Evolutionary conservation across 2,888 invertebrate genomes (phyloP).

Genomic region (Coleophora flavipennella): DNA sequence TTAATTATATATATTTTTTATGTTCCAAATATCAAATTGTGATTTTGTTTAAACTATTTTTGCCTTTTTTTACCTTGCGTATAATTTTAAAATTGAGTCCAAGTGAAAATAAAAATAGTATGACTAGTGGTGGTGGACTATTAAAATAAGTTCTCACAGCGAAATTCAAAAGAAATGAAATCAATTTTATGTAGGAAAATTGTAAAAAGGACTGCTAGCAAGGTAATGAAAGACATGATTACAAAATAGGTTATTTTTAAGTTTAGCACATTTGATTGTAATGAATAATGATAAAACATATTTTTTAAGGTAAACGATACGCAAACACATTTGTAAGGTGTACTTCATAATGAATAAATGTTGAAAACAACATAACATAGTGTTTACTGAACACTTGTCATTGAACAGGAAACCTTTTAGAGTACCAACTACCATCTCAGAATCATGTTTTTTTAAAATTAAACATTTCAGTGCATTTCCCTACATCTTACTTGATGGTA

Average conservation of each 20-base stretch:
- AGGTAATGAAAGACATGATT: slow-evolving; percentile 59
- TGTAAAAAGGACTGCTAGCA: slow-evolving; percentile 57
- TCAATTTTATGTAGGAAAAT: slow-evolving; percentile 13
- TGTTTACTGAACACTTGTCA: too few relatives aligned
- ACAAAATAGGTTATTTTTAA: slow-evolving; percentile 64
- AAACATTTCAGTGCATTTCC: too few relatives aligned
- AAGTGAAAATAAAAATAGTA: slow-evolving; percentile 1
- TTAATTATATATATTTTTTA: slow-evolving; percentile 3
- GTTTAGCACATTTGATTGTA: slow-evolving; percentile 69
- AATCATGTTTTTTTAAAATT: too few relatives aligned
- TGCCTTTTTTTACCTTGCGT: slow-evolving; percentile 8
- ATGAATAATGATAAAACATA: slow-evolving; percentile 51
- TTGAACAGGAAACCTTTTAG: too few relatives aligned
- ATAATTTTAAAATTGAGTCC: not conserved
- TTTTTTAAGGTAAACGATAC: slow-evolving; percentile 69
- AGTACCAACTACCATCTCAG: too few relatives aligned
- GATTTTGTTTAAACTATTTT: not conserved
- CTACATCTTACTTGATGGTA: too few relatives aligned
- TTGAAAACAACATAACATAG: slow-evolving; percentile 54
- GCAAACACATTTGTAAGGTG: slow-evolving; percentile 68
- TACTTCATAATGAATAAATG: slow-evolving; percentile 70
- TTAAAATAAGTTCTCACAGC: slow-evolving; percentile 16
- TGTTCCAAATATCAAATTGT: not conserved
- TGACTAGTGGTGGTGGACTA: slow-evolving; percentile 43
- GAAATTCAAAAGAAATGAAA: slow-evolving; percentile 36